Evolutionary conservation across 2,888 invertebrate species (phyloP).

Genomic region (Pachliopta kotzebuea): DNA sequence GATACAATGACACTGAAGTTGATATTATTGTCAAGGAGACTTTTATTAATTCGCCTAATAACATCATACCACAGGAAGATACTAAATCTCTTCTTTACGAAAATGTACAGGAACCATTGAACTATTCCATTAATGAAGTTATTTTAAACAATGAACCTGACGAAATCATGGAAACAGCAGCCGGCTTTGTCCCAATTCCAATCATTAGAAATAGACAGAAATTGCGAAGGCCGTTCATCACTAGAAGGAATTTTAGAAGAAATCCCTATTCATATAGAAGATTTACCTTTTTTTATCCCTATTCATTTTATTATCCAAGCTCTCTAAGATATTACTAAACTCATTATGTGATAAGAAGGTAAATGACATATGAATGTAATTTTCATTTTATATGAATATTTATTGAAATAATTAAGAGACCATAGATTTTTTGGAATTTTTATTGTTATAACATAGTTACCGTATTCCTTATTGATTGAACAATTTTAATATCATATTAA

Average conservation of each 20-base stretch:
- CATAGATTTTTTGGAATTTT: conserved; percentile 47
- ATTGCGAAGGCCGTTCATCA: conserved; percentile 48
- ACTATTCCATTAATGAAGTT: conserved; percentile 41
- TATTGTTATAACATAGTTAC: conserved; percentile 56
- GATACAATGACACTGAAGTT: conserved; percentile 40
- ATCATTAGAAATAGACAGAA: conserved; percentile 47
- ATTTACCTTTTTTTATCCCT: conserved; percentile 51
- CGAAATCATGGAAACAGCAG: conserved; percentile 68
- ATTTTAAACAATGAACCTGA: conserved; percentile 47
- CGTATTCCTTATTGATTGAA: conserved; percentile 46
- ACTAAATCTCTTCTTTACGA: conserved; percentile 6
- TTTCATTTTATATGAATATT: conserved; percentile 1
- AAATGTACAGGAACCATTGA: conserved; percentile 30
- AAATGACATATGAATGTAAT: too few species aligned
- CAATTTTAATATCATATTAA: conserved; percentile 37
- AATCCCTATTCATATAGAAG: conserved; percentile 50
- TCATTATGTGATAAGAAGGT: neutral
- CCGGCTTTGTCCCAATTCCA: conserved; percentile 60
- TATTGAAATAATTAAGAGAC: conserved; percentile 28
- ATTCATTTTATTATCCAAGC: conserved; percentile 58
- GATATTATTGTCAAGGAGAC: conserved; percentile 54
- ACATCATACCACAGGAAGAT: conserved; percentile 33
- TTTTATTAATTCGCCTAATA: conserved; percentile 35
- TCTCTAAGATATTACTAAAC: conserved; percentile 64
- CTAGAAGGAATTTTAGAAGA: conserved; percentile 50